Evolutionary conservation across 2,113 vertebrate genomes (phyloP).

Genomic region (Sinocyclocheilus rhinocerous): DNA sequence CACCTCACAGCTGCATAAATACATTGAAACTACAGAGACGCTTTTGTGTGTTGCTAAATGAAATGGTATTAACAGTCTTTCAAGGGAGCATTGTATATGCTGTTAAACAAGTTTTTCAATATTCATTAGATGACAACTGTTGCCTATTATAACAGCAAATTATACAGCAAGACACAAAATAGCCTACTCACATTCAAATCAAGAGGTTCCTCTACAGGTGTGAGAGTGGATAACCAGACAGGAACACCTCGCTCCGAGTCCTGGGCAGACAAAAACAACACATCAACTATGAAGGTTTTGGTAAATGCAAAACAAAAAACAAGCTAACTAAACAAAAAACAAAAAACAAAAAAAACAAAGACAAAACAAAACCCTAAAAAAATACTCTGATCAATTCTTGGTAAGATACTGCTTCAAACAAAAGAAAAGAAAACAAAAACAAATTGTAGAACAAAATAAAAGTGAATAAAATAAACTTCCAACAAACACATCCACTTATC

Average conservation of each 20-base stretch:
- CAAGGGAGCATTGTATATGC: neutral
- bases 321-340: neutral
- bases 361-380: too few relatives aligned
- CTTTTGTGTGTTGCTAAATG: neutral
- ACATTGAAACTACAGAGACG: neutral
- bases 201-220: constrained; percentile 76
- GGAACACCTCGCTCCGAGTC: constrained; percentile 82
- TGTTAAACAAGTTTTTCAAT: neutral
- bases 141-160: neutral
- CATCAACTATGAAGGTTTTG: neutral
- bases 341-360: too few relatives aligned
- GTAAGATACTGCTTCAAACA: too few relatives aligned
- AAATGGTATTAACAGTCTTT: neutral
- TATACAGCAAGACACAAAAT: neutral
- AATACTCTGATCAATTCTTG: too few relatives aligned
- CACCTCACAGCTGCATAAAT: neutral
- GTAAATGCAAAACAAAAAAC: neutral
- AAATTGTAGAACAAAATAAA: neutral
- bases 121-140: neutral
- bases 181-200: constrained; percentile 78
- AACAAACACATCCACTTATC: neutral
- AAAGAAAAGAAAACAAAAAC: too few relatives aligned
- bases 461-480: neutral
- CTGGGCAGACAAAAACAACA: constrained; percentile 69
- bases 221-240: constrained; percentile 88